Base-by-base conservation (phyloP, 2,113 vertebrate species). In the Pelecanus crispus region DNA sequence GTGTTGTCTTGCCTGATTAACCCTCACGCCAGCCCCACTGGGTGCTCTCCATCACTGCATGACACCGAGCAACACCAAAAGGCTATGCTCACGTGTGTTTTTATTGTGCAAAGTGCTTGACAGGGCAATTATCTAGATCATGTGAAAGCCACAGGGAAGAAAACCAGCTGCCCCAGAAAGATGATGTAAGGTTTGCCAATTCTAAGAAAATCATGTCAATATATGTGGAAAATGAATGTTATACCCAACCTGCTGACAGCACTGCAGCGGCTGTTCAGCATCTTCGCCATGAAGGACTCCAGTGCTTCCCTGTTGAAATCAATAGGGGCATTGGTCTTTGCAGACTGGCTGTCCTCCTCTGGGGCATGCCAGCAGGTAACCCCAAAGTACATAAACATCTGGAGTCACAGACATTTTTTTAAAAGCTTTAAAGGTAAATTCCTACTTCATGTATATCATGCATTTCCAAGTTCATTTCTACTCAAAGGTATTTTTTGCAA, bases 1-100 rank as follows among this genome's bases (percentile, higher is more conserved):
- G 83, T 97, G 80, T 89, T 80, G 87, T 94, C 97, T 95, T 95
- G 96, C 92, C 97, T 96, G 42, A 97, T 98, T 98, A 98, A 98
- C 97, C 59, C 78, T 96, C 91, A 87, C 58, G 50, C 95, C 85
- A 90, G 13, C 34, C 77, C 88, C 80, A 72, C 91, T 67, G 77
- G 75, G 89, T 72, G 70, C 77, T 94, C 75, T n/a, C 38, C 82
- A 55, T 96, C 90, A 38, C 91, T 98, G 97, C 95, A 96, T 98
- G 97, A 52, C 71, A 62, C 94, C 21, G 2, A 79, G 82, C 72
- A 52, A 22, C 81, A 88, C 91, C 86, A 79, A 79, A 75, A 87
- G 14, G 22, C 94, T 36, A 7, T 82, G 95, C 90, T 95, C 85
- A 68, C 1, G 1, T 44, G 50, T 89, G 55, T 74, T 85, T 86